A percentile compares a stretch with the other conserved stretches of the same genome.
Evolutionary conservation across 1,140 invertebrate genomes (phyloP).

Genomic region (Trachymyrmex septentrionalis): DNA sequence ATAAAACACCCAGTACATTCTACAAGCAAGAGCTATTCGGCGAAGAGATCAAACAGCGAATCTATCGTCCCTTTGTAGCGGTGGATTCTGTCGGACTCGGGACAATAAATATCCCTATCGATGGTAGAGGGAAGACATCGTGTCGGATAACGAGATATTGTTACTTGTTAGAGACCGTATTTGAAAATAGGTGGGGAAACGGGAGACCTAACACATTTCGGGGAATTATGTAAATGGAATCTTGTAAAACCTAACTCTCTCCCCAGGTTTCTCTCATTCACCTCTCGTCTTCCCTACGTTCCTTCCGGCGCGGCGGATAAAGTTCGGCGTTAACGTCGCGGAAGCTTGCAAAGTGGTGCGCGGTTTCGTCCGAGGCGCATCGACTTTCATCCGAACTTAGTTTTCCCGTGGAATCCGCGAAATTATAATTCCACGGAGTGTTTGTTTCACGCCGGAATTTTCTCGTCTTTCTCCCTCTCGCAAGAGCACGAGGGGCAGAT

Average conservation of each 20-base stretch:
- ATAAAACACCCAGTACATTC: constrained; percentile 39
- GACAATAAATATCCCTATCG: constrained; percentile 60
- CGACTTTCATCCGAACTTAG: constrained; percentile 52
- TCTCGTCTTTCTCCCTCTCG: background rate
- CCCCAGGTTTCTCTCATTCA: constrained; percentile 20
- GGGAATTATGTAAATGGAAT: constrained; percentile 61
- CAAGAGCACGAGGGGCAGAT: background rate
- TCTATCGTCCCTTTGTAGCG: constrained; percentile 56
- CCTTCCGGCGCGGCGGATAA: constrained; percentile 30
- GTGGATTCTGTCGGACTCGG: constrained; percentile 37
- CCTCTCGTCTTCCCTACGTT: too few relatives aligned
- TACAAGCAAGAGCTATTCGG: constrained; percentile 7
- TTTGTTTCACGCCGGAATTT: constrained; percentile 29
- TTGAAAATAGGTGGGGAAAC: constrained; percentile 52
- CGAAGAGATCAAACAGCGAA: constrained; percentile 54
- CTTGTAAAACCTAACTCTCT: constrained; percentile 56
- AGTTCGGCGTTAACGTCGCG: constrained; percentile 56
- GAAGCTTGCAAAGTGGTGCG: constrained; percentile 51
- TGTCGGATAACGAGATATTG: constrained; percentile 64
- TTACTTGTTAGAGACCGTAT: constrained; percentile 57
- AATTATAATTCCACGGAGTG: constrained; percentile 59
- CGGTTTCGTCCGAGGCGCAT: constrained; percentile 17
- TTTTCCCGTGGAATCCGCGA: constrained; percentile 39
- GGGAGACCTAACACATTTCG: constrained; percentile 51
- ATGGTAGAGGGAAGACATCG: constrained; percentile 11